Conservation (phyloP, 1,140 invertebrate genomes). For the Metaphire vulgaris region DNA sequence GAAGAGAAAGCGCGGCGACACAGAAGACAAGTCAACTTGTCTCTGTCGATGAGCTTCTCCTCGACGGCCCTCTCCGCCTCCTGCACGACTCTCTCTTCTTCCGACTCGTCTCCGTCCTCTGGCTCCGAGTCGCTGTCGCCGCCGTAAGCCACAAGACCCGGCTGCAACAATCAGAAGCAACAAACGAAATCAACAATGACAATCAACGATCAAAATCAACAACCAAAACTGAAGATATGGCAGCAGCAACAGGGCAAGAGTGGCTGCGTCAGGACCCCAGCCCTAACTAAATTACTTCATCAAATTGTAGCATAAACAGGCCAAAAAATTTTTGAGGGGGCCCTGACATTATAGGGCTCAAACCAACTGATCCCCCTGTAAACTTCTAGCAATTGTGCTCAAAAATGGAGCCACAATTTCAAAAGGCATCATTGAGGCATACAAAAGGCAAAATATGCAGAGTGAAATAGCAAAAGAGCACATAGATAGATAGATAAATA, state of each 20-base stretch:
- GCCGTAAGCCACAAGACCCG: constrained; percentile 65
- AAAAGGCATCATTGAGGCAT: too few species aligned
- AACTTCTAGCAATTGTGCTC: too few species aligned
- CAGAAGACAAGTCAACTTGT: constrained; percentile 83
- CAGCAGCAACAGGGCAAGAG: background rate
- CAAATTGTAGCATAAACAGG: background rate
- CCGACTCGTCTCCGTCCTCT: constrained; percentile 9
- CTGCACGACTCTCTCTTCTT: constrained; percentile 25
- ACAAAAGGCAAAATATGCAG: too few species aligned
- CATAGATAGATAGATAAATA: too few species aligned
- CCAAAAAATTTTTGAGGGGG: background rate
- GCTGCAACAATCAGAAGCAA: background rate
- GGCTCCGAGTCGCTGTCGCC: constrained; percentile 50
- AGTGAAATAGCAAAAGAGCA: too few species aligned
- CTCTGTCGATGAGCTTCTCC: constrained; percentile 69
- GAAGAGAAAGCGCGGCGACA: constrained; percentile 92
- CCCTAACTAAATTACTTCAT: background rate
- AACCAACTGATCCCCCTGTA: too few species aligned
- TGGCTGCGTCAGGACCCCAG: background rate
- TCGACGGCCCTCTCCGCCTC: constrained; percentile 37
- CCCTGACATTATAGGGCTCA: too few species aligned
- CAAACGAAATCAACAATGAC: too few species aligned
- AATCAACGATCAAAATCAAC: background rate
- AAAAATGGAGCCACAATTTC: too few species aligned
- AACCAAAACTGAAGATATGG: background rate